A percentile compares a stretch with the other conserved stretches of the same genome.
Conservation (phyloP, 2,797 vertebrate genomes). For the Gymnoscopelus microlampas region DNA sequence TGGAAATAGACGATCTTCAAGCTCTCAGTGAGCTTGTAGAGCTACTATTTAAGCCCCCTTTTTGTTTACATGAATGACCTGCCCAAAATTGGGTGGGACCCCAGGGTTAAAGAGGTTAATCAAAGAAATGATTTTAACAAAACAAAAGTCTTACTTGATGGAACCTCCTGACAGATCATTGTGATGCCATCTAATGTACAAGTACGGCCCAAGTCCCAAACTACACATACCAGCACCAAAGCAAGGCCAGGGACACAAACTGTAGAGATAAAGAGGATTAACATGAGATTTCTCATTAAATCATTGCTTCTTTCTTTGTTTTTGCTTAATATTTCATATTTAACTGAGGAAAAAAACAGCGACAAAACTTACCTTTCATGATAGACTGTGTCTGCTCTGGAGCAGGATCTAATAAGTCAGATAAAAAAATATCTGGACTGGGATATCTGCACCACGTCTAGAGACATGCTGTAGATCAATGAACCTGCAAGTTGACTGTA, state of each 20-base stretch:
- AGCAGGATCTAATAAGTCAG: too few relatives aligned
- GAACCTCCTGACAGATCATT: slow-evolving; percentile 65
- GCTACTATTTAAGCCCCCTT: too few relatives aligned
- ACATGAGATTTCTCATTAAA: neutral
- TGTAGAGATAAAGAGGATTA: slow-evolving; percentile 13
- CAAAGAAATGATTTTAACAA: neutral
- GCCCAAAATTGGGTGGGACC: too few relatives aligned
- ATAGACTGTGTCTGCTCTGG: slow-evolving; percentile 1
- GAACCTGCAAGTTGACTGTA: slow-evolving; percentile 54
- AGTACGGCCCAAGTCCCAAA: slow-evolving; percentile 16
- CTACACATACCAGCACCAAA: slow-evolving; percentile 43
- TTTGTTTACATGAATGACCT: too few relatives aligned
- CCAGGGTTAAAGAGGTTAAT: neutral
- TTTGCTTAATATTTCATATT: neutral
- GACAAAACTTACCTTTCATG: slow-evolving; percentile 72
- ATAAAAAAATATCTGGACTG: neutral
- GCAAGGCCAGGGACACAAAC: slow-evolving; percentile 30
- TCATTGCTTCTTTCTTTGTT: too few relatives aligned
- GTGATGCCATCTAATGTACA: slow-evolving; percentile 27
- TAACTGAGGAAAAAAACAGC: neutral
- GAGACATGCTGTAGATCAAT: slow-evolving; percentile 28
- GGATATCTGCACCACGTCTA: neutral
- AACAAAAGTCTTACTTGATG: slow-evolving; percentile 55
- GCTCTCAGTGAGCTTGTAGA: too few relatives aligned
- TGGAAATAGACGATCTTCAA: too few relatives aligned